Evolutionary conservation across 2,888 invertebrate genomes (phyloP), one percentile per base, ranked within the genome.

Genomic region (Shargacucullia verbasci): DNA sequence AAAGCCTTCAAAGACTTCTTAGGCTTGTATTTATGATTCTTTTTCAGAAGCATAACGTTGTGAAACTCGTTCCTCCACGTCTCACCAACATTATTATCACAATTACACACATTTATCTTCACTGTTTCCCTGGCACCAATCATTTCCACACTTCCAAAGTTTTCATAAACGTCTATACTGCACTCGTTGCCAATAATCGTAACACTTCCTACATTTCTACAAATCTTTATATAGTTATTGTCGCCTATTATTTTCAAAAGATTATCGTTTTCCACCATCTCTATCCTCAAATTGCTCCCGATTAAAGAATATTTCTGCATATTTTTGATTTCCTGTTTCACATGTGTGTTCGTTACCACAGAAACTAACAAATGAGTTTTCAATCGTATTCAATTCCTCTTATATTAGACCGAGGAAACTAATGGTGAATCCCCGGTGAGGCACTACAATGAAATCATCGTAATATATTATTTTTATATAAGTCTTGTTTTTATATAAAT

Each of bases 281-380:
- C 79, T 69, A 87, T 79, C 41, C 75, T 75, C 52, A 85, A 72
- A 65, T 85, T 81, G 55, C 78, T 82, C 9, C 84, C 85, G 11
- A 74, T 60, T 11, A 87, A 39, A 4, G 70, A 64, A 65, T 83
- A 84, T 50, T 79, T 81, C 72, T 86, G 83, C 82, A 85, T 86
- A 43, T 50, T 78, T 57, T 14, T 40, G 15, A 35, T 47, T 10
- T 12, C 25, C 13, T 34, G 40, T 34, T 33, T 15, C 12, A 50
- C 46, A 31, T 41, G 45, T 53, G 45, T 53, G 47, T 62, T 38
- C 39, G 35, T 52, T 15, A 44, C 38, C 29, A 40, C 41, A 59
- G 54, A 57, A 49, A 69, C 41, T 59, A 59, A 62, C 60, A 59
- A 69, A 69, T 65, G 50, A 59, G 50, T 31, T 55, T 59, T 25